These are phyloP conservation scores for Drosophila obscura DNA, from an alignment of 1,140 invertebrate species.

Conservation along the genomic window DNA sequence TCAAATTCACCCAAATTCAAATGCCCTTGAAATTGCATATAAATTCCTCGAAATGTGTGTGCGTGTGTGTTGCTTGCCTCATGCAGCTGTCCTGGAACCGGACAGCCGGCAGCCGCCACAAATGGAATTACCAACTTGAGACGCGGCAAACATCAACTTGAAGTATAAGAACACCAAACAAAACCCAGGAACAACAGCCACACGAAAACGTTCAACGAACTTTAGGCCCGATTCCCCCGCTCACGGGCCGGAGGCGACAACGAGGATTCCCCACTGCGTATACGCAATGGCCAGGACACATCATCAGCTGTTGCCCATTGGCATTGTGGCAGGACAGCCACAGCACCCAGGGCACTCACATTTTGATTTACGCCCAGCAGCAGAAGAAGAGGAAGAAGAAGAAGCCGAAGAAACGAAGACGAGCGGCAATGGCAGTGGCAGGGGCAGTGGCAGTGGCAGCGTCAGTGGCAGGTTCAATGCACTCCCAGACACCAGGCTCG, in stretches of 20 bases:
- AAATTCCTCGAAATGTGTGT: not conserved
- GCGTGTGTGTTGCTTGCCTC: not conserved
- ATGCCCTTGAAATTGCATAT: not conserved
- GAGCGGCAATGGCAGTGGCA: slow-evolving; percentile 1
- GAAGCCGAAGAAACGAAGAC: slow-evolving; percentile 45
- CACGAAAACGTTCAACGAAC: slow-evolving; percentile 64
- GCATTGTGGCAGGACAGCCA: slow-evolving; percentile 10
- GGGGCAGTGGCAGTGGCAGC: not conserved
- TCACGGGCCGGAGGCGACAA: slow-evolving; percentile 1
- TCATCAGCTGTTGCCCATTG: slow-evolving; percentile 56
- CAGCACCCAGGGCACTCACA: slow-evolving; percentile 18
- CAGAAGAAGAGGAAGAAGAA: slow-evolving; percentile 6
- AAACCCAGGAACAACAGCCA: not conserved
- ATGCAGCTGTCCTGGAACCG: no score
- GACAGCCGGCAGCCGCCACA: no score
- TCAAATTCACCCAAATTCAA: not conserved
- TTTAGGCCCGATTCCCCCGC: slow-evolving; percentile 5
- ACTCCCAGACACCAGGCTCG: slow-evolving; percentile 26
- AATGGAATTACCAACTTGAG: slow-evolving; percentile 7
- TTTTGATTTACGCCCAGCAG: slow-evolving; percentile 67
- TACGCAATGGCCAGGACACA: slow-evolving; percentile 59
- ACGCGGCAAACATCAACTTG: slow-evolving; percentile 13
- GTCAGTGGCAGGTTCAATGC: slow-evolving; percentile 58
- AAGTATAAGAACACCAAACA: not conserved
- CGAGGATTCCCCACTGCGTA: slow-evolving; percentile 50